Evolutionary conservation across 2,113 vertebrate genomes (phyloP), one percentile per base, ranked within the genome.

Genomic region (Copsychus sechellarum): DNA sequence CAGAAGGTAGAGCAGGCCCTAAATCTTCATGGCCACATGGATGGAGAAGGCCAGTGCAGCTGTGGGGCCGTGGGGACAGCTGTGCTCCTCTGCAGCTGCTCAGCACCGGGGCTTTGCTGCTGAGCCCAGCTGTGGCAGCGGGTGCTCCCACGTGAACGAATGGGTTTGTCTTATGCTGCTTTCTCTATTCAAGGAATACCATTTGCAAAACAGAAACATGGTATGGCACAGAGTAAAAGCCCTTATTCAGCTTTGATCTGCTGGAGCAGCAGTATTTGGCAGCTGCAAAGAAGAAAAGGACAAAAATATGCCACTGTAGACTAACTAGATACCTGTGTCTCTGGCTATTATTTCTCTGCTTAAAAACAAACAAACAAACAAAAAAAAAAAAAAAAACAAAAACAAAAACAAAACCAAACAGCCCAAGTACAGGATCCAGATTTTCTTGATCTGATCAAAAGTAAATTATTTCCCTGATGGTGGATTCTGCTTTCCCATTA

Each of bases 21-120:
- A 23, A 22, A 17, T 36, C 86, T 48, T 54, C 0, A 0, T 26
- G 40, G 22, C 21, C 8, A 21, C 1, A 2, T 23, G 57, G 31
- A 36, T 0, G 1, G 70, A 69, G 70, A 74, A 43, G 38, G 20
- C 9, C 0, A 2, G 9, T 58, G 50, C 11, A 62, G 23, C 42
- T 66, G 34, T 19, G 31, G 72, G 28, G 18, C 29, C 1, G 0
- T 6, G 34, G 34, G 73, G 53, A 82, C 57, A 69, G 28, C 38
- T 11, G 11, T 45, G 50, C 64, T 70, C 29, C 50, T 47, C 25
- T 14, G 19, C 33, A 33, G 15, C 17, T 17, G 40, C 24, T 42
- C 23, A 2, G 26, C 0, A 0, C 57, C 4, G 4, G 12, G 48
- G 20, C 29, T 70, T 18, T 36, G 15, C 56, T 65, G 47, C 43